phyloP scores from a whole-genome alignment of 2,888 invertebrate species.

The Caenorhabditis sp. region DNA sequence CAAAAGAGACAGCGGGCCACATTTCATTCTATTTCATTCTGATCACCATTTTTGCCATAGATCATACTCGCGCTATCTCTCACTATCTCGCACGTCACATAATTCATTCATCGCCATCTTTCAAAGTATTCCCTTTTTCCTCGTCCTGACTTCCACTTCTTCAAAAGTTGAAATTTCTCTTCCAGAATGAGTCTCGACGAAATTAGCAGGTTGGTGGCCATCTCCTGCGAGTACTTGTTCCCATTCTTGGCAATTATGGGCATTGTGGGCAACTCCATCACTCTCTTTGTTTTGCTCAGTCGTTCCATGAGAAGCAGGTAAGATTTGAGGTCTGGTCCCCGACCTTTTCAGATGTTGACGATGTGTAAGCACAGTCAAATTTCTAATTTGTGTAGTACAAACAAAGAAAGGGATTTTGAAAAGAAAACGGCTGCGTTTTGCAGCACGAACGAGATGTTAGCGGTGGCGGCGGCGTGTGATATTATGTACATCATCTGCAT shows the following conservation, averaged over 20 bases:
- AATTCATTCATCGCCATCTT: conserved; percentile 25
- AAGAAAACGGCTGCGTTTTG: too few relatives aligned
- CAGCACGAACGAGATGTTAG: conserved; percentile 68
- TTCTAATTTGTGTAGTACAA: too few relatives aligned
- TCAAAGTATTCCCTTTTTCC: conserved; percentile 23
- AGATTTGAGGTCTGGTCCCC: not conserved
- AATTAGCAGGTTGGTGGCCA: conserved; percentile 27
- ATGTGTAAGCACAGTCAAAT: too few relatives aligned
- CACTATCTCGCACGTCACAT: conserved; percentile 21
- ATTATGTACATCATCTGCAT: conserved; percentile 65
- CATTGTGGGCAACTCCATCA: conserved; percentile 65
- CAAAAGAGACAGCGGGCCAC: conserved; percentile 1
- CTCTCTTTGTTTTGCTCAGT: conserved; percentile 63
- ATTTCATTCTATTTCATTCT: too few relatives aligned
- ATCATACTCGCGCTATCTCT: conserved; percentile 23
- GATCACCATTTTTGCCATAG: conserved; percentile 22
- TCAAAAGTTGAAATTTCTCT: conserved; percentile 5
- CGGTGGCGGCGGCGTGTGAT: conserved; percentile 65
- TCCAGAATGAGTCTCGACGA: conserved; percentile 34
- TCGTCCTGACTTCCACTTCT: not conserved
- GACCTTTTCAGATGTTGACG: not conserved
- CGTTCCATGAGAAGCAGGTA: conserved; percentile 68
- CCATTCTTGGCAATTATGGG: conserved; percentile 62
- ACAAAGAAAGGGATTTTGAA: too few relatives aligned
- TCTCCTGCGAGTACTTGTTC: conserved; percentile 60